phyloP scores from a whole-genome alignment of 1,140 invertebrate species.

The Aphaenogaster rudis region DNA sequence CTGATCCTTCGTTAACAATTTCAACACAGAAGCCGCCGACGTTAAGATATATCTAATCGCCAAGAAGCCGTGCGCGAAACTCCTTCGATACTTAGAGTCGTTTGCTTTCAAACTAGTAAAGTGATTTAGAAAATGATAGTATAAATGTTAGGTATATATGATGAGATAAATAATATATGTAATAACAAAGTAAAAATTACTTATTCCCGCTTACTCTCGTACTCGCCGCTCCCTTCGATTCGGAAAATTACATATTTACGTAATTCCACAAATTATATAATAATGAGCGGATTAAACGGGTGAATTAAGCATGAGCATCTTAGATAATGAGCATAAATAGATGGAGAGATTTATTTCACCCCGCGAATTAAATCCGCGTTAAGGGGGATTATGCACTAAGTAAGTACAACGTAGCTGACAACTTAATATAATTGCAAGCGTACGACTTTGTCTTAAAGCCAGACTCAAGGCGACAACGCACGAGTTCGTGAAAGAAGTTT shows the following conservation, averaged over 20 bases:
- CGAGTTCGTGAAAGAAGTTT: conserved; percentile 38
- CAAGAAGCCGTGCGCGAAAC: not conserved
- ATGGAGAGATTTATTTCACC: conserved; percentile 50
- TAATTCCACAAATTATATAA: conserved; percentile 32
- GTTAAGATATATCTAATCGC: not conserved
- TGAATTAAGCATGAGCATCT: conserved; percentile 28
- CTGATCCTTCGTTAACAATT: conserved; percentile 24
- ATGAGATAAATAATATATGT: not conserved
- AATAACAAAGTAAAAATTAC: not conserved
- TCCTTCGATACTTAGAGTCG: not conserved
- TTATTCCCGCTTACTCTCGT: not conserved
- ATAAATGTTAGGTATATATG: not conserved
- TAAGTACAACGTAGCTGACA: conserved; percentile 51
- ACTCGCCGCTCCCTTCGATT: not conserved
- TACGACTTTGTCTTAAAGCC: conserved; percentile 25
- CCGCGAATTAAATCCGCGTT: conserved; percentile 42
- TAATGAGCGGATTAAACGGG: conserved; percentile 33
- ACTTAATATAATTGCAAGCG: conserved; percentile 50
- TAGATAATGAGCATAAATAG: conserved; percentile 56
- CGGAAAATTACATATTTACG: not conserved
- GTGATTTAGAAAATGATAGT: not conserved
- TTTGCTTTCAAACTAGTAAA: not conserved
- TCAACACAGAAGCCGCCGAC: not conserved
- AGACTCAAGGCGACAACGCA: conserved; percentile 36
- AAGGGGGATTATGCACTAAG: conserved; percentile 47